Evolutionary conservation across 2,113 vertebrate species (phyloP).

Genomic region (Suricata suricatta): DNA sequence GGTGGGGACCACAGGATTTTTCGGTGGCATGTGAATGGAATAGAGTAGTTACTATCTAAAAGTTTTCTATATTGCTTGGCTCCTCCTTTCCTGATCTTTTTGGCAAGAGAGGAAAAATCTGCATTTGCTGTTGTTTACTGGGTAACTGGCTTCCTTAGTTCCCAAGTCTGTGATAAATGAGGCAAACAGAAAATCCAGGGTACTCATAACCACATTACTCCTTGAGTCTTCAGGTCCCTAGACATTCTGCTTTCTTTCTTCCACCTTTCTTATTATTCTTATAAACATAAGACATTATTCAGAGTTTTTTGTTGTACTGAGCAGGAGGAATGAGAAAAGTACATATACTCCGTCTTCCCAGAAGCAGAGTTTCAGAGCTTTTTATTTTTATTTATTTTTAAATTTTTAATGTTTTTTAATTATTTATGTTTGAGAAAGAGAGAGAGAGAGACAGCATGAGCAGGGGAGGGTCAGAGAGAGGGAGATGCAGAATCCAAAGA

Average conservation of each 20-base stretch:
- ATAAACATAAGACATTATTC: background rate
- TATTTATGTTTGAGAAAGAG: too few relatives aligned
- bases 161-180: background rate
- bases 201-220: background rate
- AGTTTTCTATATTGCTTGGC: background rate
- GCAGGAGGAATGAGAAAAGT: background rate
- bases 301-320: background rate
- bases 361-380: background rate
- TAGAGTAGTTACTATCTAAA: background rate
- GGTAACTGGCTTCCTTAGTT: background rate
- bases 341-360: background rate
- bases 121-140: background rate
- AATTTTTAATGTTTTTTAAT: too few relatives aligned
- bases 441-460: too few relatives aligned
- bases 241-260: background rate
- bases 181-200: background rate
- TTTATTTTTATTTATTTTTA: background rate
- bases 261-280: background rate
- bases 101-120: background rate
- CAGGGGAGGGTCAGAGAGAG: too few relatives aligned
- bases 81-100: background rate
- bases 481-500: too few relatives aligned
- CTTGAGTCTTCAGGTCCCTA: background rate
- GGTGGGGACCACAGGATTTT: background rate
- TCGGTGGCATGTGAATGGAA: background rate